Evolutionary conservation across 2,888 invertebrate genomes (phyloP).

Genomic region (Schrankia costaestrigalis): DNA sequence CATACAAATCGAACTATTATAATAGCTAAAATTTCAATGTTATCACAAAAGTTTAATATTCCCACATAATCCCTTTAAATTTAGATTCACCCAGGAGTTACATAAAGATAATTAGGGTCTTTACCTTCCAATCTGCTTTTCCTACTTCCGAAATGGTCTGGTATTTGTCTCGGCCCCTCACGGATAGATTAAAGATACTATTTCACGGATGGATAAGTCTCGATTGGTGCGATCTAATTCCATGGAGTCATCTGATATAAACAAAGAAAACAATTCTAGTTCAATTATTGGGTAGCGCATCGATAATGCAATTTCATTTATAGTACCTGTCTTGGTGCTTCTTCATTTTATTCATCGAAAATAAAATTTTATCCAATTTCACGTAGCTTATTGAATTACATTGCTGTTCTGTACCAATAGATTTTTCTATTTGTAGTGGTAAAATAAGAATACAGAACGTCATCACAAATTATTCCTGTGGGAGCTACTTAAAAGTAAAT

Average conservation of each 20-base stretch:
- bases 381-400: no score
- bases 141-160: slow-evolving; percentile 12
- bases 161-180: slow-evolving; percentile 12
- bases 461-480: no score
- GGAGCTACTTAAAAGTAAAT: no score
- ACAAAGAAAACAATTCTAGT: slow-evolving; percentile 14
- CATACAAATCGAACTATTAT: slow-evolving; percentile 2
- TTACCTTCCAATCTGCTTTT: slow-evolving; percentile 20
- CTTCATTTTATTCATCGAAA: no score
- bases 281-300: slow-evolving; percentile 16
- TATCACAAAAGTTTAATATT: slow-evolving; percentile 14
- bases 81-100: slow-evolving; percentile 16
- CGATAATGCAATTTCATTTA: no score
- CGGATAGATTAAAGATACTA: slow-evolving; percentile 32
- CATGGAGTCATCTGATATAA: slow-evolving; percentile 17
- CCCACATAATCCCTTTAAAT: slow-evolving; percentile 16
- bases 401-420: no score
- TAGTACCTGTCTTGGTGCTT: no score
- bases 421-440: no score
- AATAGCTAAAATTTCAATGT: slow-evolving; percentile 4
- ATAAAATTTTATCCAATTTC: no score
- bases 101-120: slow-evolving; percentile 27
- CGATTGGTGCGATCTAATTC: slow-evolving; percentile 30
- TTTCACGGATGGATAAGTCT: slow-evolving; percentile 30
- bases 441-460: no score